Percentiles rank a stretch among this genome's conserved stretches.
Evolutionary conservation across 2,113 vertebrate species (phyloP).

Genomic region (Osmerus eperlanus): DNA sequence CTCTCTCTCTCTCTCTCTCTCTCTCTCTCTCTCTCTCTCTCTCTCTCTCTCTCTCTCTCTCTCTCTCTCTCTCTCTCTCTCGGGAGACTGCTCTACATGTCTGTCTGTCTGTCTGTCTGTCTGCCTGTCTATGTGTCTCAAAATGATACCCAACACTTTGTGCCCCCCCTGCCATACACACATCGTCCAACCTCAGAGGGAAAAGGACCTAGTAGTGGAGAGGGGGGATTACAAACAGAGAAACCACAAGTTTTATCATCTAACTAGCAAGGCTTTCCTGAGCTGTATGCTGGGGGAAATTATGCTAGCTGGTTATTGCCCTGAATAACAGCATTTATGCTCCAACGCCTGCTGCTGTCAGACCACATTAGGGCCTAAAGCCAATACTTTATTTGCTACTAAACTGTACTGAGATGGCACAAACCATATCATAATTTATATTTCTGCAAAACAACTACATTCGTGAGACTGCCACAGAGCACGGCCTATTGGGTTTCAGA

Average conservation of each 20-base stretch:
- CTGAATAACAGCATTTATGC: constrained; percentile 7
- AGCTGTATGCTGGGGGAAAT: constrained; percentile 29
- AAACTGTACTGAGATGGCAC: no score
- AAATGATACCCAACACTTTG: no score
- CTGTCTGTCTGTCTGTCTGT: no score
- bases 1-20: constrained; percentile 4
- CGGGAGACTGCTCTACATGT: no score
- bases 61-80: background rate
- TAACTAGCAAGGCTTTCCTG: constrained; percentile 25
- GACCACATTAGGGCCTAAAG: background rate
- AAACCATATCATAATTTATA: no score
- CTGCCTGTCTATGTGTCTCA: no score
- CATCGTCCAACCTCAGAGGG: constrained; percentile 29
- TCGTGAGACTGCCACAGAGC: background rate
- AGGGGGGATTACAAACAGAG: constrained; percentile 33
- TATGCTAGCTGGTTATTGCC: constrained; percentile 14
- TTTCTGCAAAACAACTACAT: no score
- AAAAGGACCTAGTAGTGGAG: constrained; percentile 51
- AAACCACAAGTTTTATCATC: constrained; percentile 36
- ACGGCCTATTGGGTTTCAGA: background rate
- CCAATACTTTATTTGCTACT: background rate
- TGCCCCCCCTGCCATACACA: constrained; percentile 4
- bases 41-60: constrained; percentile 32
- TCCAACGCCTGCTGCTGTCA: background rate
- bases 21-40: no score